A percentile compares a stretch with the other conserved stretches of the same genome.
Conservation (phyloP, 1,140 invertebrate species). For the Drosophila nigrodunni region DNA sequence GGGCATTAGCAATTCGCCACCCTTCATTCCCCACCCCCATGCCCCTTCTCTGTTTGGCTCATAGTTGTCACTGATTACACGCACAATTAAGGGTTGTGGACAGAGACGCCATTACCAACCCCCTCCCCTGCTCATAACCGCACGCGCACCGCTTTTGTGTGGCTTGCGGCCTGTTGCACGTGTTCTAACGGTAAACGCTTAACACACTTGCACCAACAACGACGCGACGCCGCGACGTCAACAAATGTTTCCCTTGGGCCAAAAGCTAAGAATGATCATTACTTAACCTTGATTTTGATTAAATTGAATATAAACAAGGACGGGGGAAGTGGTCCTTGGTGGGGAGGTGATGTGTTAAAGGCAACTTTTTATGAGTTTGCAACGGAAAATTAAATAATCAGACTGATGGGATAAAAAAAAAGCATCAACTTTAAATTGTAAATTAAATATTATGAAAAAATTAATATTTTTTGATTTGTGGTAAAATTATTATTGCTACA, state of each 20-base stretch:
- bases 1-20: constrained; percentile 51
- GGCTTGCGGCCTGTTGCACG: constrained; percentile 75
- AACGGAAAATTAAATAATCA: too few species aligned
- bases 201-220: constrained; percentile 20
- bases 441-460: too few species aligned
- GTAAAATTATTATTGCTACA: too few species aligned
- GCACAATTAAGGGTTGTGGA: constrained; percentile 78
- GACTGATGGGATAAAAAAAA: too few species aligned
- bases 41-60: not conserved
- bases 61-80: constrained; percentile 63
- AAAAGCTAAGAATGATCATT: constrained; percentile 43
- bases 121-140: constrained; percentile 2
- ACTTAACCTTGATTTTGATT: constrained; percentile 74
- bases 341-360: not conserved
- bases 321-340: not conserved
- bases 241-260: constrained; percentile 71
- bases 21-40: constrained; percentile 3
- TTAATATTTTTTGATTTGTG: too few species aligned
- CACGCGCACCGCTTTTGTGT: constrained; percentile 38
- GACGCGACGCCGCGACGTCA: not conserved
- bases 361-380: too few species aligned
- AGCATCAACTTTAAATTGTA: too few species aligned
- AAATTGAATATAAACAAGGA: constrained; percentile 63
- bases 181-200: constrained; percentile 46
- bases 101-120: constrained; percentile 38